These are phyloP conservation scores for Chydorus sphaericus DNA, from an alignment of 2,888 invertebrate genomes.

Conservation along the genomic window DNA sequence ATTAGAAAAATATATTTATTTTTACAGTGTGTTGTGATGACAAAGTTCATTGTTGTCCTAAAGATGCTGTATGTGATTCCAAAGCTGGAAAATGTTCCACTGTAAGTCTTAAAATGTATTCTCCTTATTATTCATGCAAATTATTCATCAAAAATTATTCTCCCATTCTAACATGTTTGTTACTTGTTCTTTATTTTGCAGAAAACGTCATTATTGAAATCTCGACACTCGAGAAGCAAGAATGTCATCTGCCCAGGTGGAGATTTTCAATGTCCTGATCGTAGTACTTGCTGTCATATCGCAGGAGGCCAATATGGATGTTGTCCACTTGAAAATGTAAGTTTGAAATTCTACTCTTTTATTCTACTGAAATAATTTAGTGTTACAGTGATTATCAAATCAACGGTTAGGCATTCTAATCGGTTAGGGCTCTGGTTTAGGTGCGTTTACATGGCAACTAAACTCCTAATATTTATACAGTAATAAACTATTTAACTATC, in stretches of 20 bases:
- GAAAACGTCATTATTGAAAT: too few relatives aligned
- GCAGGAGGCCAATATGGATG: slow-evolving; percentile 15
- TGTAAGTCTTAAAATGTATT: background rate
- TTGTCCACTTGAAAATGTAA: slow-evolving; percentile 18
- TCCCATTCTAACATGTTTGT: too few relatives aligned
- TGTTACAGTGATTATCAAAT: too few relatives aligned
- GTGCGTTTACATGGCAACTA: too few relatives aligned
- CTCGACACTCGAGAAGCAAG: background rate
- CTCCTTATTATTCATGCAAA: too few relatives aligned
- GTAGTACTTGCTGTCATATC: slow-evolving; percentile 13
- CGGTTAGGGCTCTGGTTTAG: too few relatives aligned
- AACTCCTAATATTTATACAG: too few relatives aligned
- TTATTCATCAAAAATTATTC: too few relatives aligned
- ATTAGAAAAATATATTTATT: too few relatives aligned
- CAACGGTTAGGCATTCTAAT: too few relatives aligned
- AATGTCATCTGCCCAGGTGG: slow-evolving; percentile 11
- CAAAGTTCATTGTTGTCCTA: slow-evolving; percentile 13
- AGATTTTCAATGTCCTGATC: slow-evolving; percentile 13
- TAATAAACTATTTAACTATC: too few relatives aligned
- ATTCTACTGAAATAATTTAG: background rate
- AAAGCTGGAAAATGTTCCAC: background rate
- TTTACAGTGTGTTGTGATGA: slow-evolving; percentile 12
- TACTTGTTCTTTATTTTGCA: too few relatives aligned
- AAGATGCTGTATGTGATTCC: background rate
- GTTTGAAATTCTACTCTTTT: background rate